Evolutionary conservation across 2,113 vertebrate genomes (phyloP).

Genomic region (Scopus umbretta): DNA sequence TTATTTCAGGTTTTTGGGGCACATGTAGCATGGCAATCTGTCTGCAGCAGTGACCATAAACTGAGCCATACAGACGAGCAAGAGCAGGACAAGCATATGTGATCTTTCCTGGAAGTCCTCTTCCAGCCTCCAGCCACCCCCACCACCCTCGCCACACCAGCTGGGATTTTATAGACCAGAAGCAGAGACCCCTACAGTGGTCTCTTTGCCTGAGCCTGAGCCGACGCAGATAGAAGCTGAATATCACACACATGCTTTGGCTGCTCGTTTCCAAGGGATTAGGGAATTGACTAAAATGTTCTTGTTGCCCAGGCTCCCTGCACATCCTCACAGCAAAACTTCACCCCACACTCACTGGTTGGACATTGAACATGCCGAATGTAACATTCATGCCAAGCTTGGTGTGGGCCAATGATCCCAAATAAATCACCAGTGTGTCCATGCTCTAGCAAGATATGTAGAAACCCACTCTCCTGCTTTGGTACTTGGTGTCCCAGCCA

Average conservation of each 20-base stretch:
- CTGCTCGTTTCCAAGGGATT: background rate
- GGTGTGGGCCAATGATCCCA: background rate
- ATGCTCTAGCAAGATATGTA: background rate
- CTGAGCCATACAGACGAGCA: background rate
- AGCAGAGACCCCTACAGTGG: background rate
- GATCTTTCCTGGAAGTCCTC: background rate
- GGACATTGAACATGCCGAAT: background rate
- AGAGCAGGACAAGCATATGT: background rate
- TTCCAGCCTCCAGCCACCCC: background rate
- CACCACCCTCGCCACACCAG: background rate
- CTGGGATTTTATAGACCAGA: background rate
- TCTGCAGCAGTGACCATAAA: background rate
- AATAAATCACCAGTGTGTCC: background rate
- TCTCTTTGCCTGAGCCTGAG: background rate
- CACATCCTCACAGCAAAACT: background rate
- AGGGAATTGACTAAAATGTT: background rate
- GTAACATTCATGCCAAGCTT: accelerated
- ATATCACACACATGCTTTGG: background rate
- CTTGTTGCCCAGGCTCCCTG: background rate
- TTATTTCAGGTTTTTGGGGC: background rate
- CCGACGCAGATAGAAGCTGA: background rate
- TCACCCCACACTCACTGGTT: background rate
- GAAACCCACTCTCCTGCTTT: background rate
- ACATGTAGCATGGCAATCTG: background rate
- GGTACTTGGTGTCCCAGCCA: background rate